Conservation (phyloP, 1,140 invertebrate species). For the Laupala kohalensis region DNA sequence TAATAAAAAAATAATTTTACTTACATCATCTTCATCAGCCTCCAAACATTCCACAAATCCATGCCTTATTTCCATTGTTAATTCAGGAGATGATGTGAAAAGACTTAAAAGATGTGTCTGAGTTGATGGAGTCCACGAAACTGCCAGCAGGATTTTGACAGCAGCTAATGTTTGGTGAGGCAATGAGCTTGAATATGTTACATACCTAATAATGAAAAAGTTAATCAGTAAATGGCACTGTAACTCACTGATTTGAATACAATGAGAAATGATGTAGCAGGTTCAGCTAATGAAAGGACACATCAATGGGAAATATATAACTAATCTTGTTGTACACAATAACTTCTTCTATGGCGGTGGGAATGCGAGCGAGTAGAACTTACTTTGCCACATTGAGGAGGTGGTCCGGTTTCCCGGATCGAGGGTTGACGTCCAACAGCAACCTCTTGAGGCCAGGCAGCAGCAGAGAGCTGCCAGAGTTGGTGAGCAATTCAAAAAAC, state of each 20-base stretch:
- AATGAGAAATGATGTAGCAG: too few relatives aligned
- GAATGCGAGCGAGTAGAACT: too few relatives aligned
- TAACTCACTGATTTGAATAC: too few relatives aligned
- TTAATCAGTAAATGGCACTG: too few relatives aligned
- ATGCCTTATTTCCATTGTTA: constrained; percentile 47
- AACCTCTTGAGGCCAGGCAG: constrained; percentile 64
- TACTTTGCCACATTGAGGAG: constrained; percentile 67
- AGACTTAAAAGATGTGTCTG: constrained; percentile 58
- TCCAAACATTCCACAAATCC: constrained; percentile 84
- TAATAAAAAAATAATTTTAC: neutral
- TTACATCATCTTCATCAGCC: constrained; percentile 37
- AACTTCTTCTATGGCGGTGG: too few relatives aligned
- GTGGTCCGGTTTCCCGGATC: constrained; percentile 60
- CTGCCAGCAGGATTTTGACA: constrained; percentile 51
- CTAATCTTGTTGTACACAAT: too few relatives aligned
- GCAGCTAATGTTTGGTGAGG: constrained; percentile 52
- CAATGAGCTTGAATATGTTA: constrained; percentile 56
- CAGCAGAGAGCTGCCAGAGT: constrained; percentile 42
- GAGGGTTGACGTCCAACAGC: constrained; percentile 66
- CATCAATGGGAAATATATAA: too few relatives aligned
- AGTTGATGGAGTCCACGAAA: constrained; percentile 48
- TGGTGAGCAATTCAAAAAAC: constrained; percentile 44
- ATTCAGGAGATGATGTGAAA: constrained; percentile 42
- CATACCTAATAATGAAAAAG: constrained; percentile 35
- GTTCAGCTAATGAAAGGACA: too few relatives aligned